Base-by-base conservation (phyloP, 2,888 invertebrate genomes). In the Bellardia pandia region DNA sequence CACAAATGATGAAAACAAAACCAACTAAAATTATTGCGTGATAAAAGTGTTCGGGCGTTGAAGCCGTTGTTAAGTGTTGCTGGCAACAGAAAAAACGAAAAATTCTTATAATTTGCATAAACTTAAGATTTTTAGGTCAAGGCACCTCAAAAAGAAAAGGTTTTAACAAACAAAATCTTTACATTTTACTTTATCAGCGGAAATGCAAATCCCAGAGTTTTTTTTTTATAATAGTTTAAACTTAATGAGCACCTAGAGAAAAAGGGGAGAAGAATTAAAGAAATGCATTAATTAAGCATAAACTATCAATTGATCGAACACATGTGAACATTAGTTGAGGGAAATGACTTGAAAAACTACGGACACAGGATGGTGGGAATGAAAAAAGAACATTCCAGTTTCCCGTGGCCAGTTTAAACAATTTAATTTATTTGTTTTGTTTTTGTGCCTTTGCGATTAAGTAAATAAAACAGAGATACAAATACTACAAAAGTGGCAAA, bases 11-110 rank as follows among this genome's bases (percentile, higher is more conserved):
- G 72, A 66, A 71, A 81, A 72, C 48, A 16, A 83, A 86, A 82
- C 62, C 81, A 85, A 85, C 81, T 69, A 16, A 85, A 85, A 85
- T 85, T 85, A 71, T 85, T 87, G 87, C 85, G 87, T 87, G 87
- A 78, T 85, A 87, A 78, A 87, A 85, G 87, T 87, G 87, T 75
- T 85, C 56, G 85, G 85, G 81, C 87, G 77, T 85, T 23, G 48
- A 81, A 85, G 81, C 37, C 42, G 48, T 66, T 75, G 69, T 78
- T 37, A 23, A 33, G 13, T 69, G 64, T 72, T 76, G 80, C 53
- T 60, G 51, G 56, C 80, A 74, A 56, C 16, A 66, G 23, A 23
- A 23, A 45, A 66, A 60, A 78, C 23, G 13, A 78, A 75, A 80
- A 60, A 68, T 68, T 85, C 62, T 64, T 80, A 71, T 48, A 80